Conservation (phyloP, 2,113 vertebrate genomes). For the Nothoprocta pentlandii region DNA sequence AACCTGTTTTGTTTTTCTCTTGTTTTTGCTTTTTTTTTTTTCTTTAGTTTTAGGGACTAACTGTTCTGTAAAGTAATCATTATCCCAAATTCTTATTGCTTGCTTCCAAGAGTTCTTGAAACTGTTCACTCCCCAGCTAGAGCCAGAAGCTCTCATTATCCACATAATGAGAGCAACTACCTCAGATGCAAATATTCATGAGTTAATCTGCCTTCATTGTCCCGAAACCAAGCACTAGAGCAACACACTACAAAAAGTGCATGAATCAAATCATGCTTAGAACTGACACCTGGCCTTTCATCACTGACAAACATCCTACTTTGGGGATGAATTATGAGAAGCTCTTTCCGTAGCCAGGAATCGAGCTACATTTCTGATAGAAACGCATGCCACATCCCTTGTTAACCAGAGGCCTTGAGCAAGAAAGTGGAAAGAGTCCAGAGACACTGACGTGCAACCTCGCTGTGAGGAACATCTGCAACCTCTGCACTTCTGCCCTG, state of each 20-base stretch:
- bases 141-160: not conserved
- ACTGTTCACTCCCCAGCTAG: not conserved
- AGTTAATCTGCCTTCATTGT: not conserved
- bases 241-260: not conserved
- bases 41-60: not conserved
- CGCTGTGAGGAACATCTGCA: not conserved
- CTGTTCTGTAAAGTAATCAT: slow-evolving; percentile 19
- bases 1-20: not conserved
- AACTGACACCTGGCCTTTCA: not conserved
- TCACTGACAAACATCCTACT: not conserved
- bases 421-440: not conserved
- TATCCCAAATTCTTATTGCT: not conserved
- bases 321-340: not conserved
- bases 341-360: not conserved
- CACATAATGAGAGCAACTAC: not conserved
- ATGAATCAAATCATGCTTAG: not conserved
- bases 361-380: not conserved
- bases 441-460: not conserved
- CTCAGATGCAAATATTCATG: slow-evolving; percentile 28
- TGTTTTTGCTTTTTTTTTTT: no score
- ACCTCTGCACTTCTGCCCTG: not conserved
- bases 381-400: not conserved
- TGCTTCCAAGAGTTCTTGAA: not conserved
- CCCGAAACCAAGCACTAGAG: not conserved
- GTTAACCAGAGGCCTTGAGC: not conserved